A percentile compares a stretch with the other conserved stretches of the same genome.
Evolutionary conservation across 2,113 vertebrate species (phyloP).

Genomic region (Perca schrenkii): DNA sequence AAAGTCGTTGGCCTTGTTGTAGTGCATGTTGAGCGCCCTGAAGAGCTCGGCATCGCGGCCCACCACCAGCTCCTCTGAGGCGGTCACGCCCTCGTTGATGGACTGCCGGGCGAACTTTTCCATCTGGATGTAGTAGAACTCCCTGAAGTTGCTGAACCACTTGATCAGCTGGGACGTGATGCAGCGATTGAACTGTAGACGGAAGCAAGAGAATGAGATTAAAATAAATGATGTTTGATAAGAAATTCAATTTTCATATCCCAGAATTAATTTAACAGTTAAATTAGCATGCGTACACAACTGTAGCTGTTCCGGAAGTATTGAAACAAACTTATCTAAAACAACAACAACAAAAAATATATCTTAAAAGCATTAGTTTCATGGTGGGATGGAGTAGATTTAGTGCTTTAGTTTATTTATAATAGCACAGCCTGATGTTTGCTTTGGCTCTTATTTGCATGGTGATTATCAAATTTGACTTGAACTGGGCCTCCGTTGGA

Average conservation of each 20-base stretch:
- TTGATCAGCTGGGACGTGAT: slow-evolving; percentile 99
- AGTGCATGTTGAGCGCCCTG: slow-evolving; percentile 99
- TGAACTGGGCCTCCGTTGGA: slow-evolving; percentile 17
- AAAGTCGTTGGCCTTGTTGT: slow-evolving; percentile 99
- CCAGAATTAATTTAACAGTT: neutral
- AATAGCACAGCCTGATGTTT: slow-evolving; percentile 33
- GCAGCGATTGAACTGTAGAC: slow-evolving; percentile 96
- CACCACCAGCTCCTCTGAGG: slow-evolving; percentile 92
- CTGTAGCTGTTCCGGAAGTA: neutral
- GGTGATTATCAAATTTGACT: slow-evolving; percentile 42
- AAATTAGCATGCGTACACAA: neutral
- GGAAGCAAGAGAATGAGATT: slow-evolving; percentile 24
- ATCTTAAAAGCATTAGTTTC: neutral
- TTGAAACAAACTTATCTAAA: neutral
- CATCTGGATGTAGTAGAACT: slow-evolving; percentile 99
- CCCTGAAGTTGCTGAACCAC: slow-evolving; percentile 99
- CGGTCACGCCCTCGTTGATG: slow-evolving; percentile 97
- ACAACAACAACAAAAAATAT: neutral
- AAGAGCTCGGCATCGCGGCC: slow-evolving; percentile 97
- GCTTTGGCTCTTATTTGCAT: slow-evolving; percentile 51
- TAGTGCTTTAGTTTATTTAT: neutral
- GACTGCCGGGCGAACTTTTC: slow-evolving; percentile 98
- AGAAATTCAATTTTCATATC: neutral
- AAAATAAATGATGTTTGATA: neutral
- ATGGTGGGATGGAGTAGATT: neutral